A percentile compares a stretch with the other conserved stretches of the same genome.
These are phyloP conservation scores for Tetraneura akinire DNA, from an alignment of 1,140 invertebrate genomes.

Conservation along the genomic window DNA sequence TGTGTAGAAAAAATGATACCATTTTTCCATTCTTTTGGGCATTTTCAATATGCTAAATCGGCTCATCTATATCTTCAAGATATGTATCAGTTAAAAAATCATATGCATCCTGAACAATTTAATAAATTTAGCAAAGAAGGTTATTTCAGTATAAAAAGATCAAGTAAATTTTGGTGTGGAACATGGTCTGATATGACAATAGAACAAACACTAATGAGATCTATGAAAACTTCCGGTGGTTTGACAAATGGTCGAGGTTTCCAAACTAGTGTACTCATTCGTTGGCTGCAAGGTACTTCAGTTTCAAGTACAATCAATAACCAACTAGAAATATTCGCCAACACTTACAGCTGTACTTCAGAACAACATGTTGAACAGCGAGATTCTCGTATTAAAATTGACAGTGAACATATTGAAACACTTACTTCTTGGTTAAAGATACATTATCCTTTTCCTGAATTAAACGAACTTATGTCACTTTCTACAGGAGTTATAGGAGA, in stretches of 20 bases:
- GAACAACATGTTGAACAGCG: conserved; percentile 60
- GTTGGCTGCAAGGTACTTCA: conserved; percentile 59
- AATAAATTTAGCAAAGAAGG: conserved; percentile 57
- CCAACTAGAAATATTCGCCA: conserved; percentile 57
- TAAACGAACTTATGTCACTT: conserved; percentile 57
- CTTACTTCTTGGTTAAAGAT: conserved; percentile 58
- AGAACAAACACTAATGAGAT: conserved; percentile 59
- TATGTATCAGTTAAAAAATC: conserved; percentile 3
- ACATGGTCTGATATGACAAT: conserved; percentile 59
- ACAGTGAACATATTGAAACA: conserved; percentile 57
- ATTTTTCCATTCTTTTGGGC: conserved; percentile 59
- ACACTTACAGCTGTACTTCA: conserved; percentile 56
- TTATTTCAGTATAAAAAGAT: conserved; percentile 58
- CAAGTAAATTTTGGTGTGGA: conserved; percentile 59
- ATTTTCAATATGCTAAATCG: conserved; percentile 43
- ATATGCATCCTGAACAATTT: conserved; percentile 56
- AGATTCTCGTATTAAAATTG: conserved; percentile 58
- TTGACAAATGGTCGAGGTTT: conserved; percentile 57
- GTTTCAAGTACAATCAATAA: conserved; percentile 38
- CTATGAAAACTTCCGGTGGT: conserved; percentile 59
- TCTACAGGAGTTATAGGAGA: conserved; percentile 58
- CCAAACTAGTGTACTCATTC: conserved; percentile 57
- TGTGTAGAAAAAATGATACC: conserved; percentile 58
- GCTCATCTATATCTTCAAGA: conserved; percentile 52
- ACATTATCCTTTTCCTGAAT: conserved; percentile 57